These are phyloP conservation scores for Pelusios castaneus DNA, from an alignment of 2,113 vertebrate genomes.

Conservation along the genomic window DNA sequence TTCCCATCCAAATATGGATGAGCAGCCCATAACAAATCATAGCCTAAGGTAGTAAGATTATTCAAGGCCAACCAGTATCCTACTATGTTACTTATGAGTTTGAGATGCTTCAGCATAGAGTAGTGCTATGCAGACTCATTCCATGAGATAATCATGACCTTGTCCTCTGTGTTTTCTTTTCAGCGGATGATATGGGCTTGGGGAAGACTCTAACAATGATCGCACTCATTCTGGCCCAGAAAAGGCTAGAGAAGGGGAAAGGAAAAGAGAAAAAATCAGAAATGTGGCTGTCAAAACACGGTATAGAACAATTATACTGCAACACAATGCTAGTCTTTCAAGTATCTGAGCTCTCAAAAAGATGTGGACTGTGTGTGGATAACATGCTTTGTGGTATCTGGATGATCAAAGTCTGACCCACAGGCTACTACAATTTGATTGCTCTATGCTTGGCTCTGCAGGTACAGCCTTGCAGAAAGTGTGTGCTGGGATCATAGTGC, in stretches of 20 bases:
- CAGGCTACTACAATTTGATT: neutral
- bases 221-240: constrained; percentile 87
- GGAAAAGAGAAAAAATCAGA: constrained; percentile 66
- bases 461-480: neutral
- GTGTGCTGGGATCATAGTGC: neutral
- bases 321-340: neutral
- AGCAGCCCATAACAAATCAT: neutral
- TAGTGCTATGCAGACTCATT: neutral
- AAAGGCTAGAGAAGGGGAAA: constrained; percentile 71
- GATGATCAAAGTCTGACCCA: neutral
- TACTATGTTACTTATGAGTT: neutral
- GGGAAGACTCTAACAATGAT: constrained; percentile 97
- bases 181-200: constrained; percentile 98
- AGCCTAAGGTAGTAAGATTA: neutral
- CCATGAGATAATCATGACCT: neutral
- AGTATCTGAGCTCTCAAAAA: neutral
- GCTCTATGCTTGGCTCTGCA: neutral
- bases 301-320: constrained; percentile 59
- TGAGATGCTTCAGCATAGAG: neutral
- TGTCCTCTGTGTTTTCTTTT: constrained; percentile 23
- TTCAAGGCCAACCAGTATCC: neutral
- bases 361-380: neutral
- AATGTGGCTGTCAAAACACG: constrained; percentile 86
- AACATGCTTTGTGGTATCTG: neutral
- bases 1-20: neutral